Evolutionary conservation across 2,888 invertebrate genomes (phyloP), one percentile per base, ranked within the genome.

Genomic region (Crossocerus cetratus): DNA sequence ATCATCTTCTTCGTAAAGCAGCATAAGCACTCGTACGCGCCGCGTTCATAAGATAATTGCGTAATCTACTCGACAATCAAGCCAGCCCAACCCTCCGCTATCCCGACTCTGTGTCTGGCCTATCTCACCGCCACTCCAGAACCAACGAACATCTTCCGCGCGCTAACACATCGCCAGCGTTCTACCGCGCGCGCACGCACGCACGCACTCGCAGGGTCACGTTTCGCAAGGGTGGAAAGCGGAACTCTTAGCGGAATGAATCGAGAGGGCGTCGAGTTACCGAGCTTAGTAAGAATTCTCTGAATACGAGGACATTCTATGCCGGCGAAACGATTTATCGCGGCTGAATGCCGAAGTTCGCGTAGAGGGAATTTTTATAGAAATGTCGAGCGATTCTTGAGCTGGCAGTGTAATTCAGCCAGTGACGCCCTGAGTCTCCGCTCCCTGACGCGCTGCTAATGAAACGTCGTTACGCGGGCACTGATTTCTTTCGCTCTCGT

Each of bases 1-100:
- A 82, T 82, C 81, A 80, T 81, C 82, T 76, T 82, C 73, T 70
- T 69, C 77, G 73, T 71, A 77, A 77, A 77, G 80, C 81, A 76
- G 74, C 78, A 74, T 76, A 77, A 78, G 80, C 76, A 77, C 79
- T 81, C 75, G 76, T 83, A 83, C 80, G 80, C 80, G 81, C 78
- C 80, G 77, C 83, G 83, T 84, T 86, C 83, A 86, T 86, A 84
- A 86, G 87, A 85, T 87, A 87, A 87, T 87, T 85, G 86, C 82
- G 84, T 87, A 87, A 86, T 87, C 83, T 83, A 83, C 86, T 84
- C 82, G 77, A 75, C 78, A 14, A 49, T 16, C 49, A 16, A 14
- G 8, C 49, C 81, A 79, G 8, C 32, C 32, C 32, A 4, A 32
- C 5, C 85, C 81, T 79, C 66, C 78, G 75, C 67, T 79, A 67